Evolutionary conservation across 1,140 invertebrate species (phyloP), one percentile per base, ranked within the genome.

Genomic region (Drosophila ananassae): DNA sequence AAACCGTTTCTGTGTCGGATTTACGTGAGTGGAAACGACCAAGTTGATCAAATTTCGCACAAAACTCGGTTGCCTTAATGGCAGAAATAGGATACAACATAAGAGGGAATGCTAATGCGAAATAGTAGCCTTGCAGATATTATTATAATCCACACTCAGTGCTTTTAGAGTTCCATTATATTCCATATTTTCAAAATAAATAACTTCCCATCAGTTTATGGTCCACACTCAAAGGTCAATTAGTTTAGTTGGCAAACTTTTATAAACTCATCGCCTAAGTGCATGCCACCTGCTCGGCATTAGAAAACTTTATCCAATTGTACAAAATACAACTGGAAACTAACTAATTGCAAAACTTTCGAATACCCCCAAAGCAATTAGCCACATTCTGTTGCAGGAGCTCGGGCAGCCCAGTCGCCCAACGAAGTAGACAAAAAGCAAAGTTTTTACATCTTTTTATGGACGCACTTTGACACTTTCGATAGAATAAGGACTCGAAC

Each of bases 331-430:
- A 13, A 53, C 22, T n/a, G 48, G 22, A 74, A 74, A 58, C 51
- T 63, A 37, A 47, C 37, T 74, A 74, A 74, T 74, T 57, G 71
- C 59, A 2, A 57, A 74, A 57, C 60, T 74, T 74, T 51, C 25
- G 41, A 30, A 8, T 37, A 25, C 10, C 25, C 47, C 50, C 32
- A 64, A 57, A 39, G 72, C 72, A 74, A 74, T 74, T 64, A 74
- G 66, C 34, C 46, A 21, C 25, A 46, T 53, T 55, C 24, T 24
- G 37, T 30, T 57, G 30, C 25, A 37, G 10, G 25, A 41, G 22
- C 37, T 63, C 24, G 34, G 13, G 17, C 17, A 17, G 17, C 17
- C 17, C 32, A 34, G 32, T 2, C 25, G 5, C 3, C 12, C 62
- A 50, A 10, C 2, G 1, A 9, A 44, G 6, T 41, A 37, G 28